Evolutionary conservation across 2,888 invertebrate species (phyloP), one percentile per base, ranked within the genome.

Genomic region (Automeris io): DNA sequence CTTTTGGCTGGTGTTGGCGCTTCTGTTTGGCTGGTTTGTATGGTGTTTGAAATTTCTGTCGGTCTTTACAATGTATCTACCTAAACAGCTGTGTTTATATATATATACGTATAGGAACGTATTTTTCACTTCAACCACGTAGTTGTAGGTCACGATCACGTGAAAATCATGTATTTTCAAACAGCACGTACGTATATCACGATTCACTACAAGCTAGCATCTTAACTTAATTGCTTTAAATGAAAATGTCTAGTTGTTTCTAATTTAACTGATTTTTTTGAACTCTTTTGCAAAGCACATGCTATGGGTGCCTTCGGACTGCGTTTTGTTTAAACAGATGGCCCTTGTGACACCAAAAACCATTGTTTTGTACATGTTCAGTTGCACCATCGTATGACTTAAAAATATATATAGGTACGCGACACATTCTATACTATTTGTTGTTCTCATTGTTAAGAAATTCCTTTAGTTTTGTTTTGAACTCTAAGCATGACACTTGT

Each of bases 171-270:
- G 46, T 47, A 42, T 37, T 35, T 33, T 41, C 49, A 46, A 42
- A 41, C 44, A 39, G 33, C 39, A 47, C 39, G 42, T 46, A 42
- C 43, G 21, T 29, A 21, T 9, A 26, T 21, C 33, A 33, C 33
- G 16, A 21, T 23, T 18, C 29, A 16, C 21, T 25, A 47, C 49
- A 51, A 50, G 51, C n/a, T n/a, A 49, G 42, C 53, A 52, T 49
- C 59, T 50, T 51, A 45, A 40, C 36, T 47, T 64, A 65, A 66
- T 69, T 64, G 60, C 57, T 55, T 51, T 57, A 57, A 63, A 56
- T 54, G 52, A 47, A 50, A 45, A 59, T 56, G 57, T 58, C 58
- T 41, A 50, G 51, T 52, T 61, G 60, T 63, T 64, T 58, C 56
- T 54, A 57, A 18, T 39, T 23, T 26, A 29, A 33, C 38, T 33